Conservation (phyloP, 2,888 invertebrate genomes). For the Papilio protenor region DNA sequence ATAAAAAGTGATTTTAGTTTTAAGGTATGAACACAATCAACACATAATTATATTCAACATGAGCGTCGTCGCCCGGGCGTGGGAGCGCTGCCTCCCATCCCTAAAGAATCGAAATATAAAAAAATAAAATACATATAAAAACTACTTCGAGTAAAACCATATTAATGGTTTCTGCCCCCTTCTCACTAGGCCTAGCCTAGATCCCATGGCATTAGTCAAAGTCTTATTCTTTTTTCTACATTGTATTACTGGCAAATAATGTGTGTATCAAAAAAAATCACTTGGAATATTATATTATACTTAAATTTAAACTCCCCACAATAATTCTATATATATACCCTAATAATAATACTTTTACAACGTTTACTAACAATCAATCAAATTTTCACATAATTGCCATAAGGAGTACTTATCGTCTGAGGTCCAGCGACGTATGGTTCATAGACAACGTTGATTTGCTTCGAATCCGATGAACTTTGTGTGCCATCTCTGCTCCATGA, state of each 20-base stretch:
- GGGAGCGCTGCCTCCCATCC: too few species aligned
- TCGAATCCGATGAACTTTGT: constrained; percentile 50
- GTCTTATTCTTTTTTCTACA: too few species aligned
- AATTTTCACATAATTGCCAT: constrained; percentile 68
- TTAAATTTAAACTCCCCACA: neutral
- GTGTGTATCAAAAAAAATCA: neutral
- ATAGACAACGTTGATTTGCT: constrained; percentile 56
- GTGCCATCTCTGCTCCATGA: constrained; percentile 69
- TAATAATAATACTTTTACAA: constrained; percentile 20
- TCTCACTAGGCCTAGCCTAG: too few species aligned
- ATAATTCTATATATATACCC: neutral
- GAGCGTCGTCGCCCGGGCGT: too few species aligned
- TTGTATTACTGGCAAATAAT: too few species aligned
- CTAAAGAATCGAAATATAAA: too few species aligned
- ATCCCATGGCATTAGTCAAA: too few species aligned
- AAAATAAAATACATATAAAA: too few species aligned
- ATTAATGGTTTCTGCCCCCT: too few species aligned
- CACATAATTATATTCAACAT: too few species aligned
- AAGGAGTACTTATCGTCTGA: constrained; percentile 75
- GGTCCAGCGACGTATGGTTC: constrained; percentile 66
- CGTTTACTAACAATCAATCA: constrained; percentile 41
- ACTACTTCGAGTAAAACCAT: too few species aligned
- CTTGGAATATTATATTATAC: neutral
- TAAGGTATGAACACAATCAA: neutral
- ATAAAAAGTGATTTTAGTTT: too few species aligned